A percentile compares a stretch with the other conserved stretches of the same genome.
phyloP scores from a whole-genome alignment of 2,113 vertebrate genomes.

The Poeciliopsis occidentalis region DNA sequence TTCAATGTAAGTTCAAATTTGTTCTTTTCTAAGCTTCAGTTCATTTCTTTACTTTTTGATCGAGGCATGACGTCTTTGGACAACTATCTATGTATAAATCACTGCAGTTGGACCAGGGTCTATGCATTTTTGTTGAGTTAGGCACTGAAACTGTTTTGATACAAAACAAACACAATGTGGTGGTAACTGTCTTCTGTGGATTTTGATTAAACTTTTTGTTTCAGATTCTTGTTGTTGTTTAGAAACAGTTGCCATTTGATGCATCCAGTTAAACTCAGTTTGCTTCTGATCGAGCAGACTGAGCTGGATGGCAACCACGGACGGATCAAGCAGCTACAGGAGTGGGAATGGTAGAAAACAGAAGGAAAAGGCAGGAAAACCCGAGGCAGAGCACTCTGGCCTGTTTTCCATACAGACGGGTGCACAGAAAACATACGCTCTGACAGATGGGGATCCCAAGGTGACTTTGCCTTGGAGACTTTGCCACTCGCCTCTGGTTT shows the following conservation, averaged over 20 bases:
- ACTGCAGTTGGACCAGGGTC: neutral
- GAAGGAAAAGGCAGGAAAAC: conserved; percentile 1
- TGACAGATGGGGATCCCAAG: conserved; percentile 57
- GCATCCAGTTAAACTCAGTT: neutral
- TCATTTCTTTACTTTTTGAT: too few relatives aligned
- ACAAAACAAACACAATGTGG: neutral
- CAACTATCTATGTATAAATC: neutral
- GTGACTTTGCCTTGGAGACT: conserved; percentile 53
- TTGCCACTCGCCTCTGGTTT: conserved; percentile 35
- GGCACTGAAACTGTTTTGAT: neutral
- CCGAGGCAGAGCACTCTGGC: conserved; percentile 14
- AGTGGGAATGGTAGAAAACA: neutral
- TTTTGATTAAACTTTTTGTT: too few relatives aligned
- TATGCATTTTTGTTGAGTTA: neutral
- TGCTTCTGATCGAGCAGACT: neutral
- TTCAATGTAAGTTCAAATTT: too few relatives aligned
- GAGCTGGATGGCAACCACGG: conserved; percentile 20
- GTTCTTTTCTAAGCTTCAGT: too few relatives aligned
- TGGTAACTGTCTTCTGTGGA: neutral
- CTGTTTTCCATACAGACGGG: conserved; percentile 35
- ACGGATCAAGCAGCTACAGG: conserved; percentile 23
- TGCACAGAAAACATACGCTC: conserved; percentile 43
- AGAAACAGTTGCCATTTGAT: neutral
- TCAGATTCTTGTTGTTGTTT: too few relatives aligned
- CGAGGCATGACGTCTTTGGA: too few relatives aligned